A percentile compares a stretch with the other conserved stretches of the same genome.
Conservation (phyloP, 1,140 invertebrate species). For the Microplitis mediator region DNA sequence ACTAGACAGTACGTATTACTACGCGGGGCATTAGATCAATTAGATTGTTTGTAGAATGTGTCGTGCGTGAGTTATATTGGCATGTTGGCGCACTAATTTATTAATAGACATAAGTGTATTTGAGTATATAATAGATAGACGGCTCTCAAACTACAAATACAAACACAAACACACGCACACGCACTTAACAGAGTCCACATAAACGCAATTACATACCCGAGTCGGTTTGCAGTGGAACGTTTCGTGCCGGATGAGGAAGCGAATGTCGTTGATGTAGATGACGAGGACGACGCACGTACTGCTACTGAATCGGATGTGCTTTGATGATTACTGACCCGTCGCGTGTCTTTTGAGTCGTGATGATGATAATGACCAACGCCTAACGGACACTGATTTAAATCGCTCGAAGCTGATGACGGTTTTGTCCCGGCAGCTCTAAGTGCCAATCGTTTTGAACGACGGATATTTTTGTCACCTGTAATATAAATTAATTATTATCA, state of each 20-base stretch:
- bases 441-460: neutral
- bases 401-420: neutral
- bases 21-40: neutral
- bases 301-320: conserved; percentile 11
- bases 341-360: conserved; percentile 10
- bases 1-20: neutral
- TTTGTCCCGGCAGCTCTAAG: neutral
- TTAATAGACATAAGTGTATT: neutral
- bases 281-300: conserved; percentile 11
- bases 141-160: no score
- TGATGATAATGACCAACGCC: neutral
- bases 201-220: conserved; percentile 13
- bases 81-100: conserved; percentile 8
- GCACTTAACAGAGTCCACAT: neutral
- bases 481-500: no score
- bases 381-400: neutral
- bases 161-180: neutral
- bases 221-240: conserved; percentile 14
- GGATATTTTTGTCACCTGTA: conserved; percentile 1
- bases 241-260: conserved; percentile 27
- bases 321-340: conserved; percentile 23
- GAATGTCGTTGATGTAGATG: conserved; percentile 6
- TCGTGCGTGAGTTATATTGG: neutral
- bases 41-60: conserved; percentile 2
- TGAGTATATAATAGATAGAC: neutral